Evolutionary conservation across 1,140 invertebrate species (phyloP).

Genomic region (Eumaeus atala): DNA sequence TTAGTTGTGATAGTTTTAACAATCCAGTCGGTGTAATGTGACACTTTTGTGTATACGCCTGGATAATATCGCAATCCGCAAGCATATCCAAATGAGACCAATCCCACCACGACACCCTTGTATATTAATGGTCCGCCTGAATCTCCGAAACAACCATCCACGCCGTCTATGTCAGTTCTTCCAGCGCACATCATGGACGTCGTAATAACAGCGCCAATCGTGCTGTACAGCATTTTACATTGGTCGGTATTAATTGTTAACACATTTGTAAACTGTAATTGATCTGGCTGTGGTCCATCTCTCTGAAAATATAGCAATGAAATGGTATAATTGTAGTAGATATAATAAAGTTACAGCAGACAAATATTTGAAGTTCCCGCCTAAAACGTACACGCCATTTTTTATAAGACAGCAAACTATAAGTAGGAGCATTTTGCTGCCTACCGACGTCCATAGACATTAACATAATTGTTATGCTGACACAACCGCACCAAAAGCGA

Average conservation of each 20-base stretch:
- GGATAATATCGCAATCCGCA: conserved; percentile 77
- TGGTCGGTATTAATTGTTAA: conserved; percentile 40
- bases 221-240: conserved; percentile 43
- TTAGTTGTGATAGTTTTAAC: conserved; percentile 38
- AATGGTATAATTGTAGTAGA: too few species aligned
- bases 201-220: conserved; percentile 68
- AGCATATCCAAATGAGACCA: conserved; percentile 76
- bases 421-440: not conserved
- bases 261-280: conserved; percentile 44
- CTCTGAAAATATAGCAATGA: conserved; percentile 32
- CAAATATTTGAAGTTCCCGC: too few species aligned
- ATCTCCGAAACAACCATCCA: conserved; percentile 74
- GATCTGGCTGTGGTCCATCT: conserved; percentile 47
- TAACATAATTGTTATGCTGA: not conserved
- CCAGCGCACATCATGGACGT: conserved; percentile 84
- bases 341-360: too few species aligned
- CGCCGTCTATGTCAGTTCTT: conserved; percentile 44
- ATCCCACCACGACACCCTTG: conserved; percentile 68
- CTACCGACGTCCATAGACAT: not conserved
- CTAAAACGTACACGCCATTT: too few species aligned
- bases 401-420: not conserved
- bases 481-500: too few species aligned
- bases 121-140: conserved; percentile 75
- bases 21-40: conserved; percentile 70
- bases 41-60: conserved; percentile 78